phyloP scores from a whole-genome alignment of 1,140 invertebrate species.

The Platyscapa corneri region DNA sequence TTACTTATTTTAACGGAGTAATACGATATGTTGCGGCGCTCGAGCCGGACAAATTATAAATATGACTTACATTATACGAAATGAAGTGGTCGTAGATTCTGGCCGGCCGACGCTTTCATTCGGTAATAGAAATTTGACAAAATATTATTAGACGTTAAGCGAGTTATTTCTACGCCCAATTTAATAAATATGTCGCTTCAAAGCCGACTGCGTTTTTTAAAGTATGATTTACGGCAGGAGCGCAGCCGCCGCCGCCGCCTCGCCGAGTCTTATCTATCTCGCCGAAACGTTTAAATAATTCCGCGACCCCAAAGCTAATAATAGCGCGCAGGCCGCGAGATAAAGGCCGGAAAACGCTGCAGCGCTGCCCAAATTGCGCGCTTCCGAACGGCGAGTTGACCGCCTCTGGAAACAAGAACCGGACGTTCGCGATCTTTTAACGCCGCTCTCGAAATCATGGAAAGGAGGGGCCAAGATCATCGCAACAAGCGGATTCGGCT shows the following conservation, averaged over 20 bases:
- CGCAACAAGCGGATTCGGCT: no score
- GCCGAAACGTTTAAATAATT: not conserved
- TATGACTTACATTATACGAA: constrained; percentile 7
- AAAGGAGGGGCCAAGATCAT: no score
- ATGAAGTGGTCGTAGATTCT: not conserved
- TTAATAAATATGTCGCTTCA: not conserved
- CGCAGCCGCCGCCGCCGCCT: no score
- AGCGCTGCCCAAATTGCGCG: no score
- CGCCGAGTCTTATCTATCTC: not conserved
- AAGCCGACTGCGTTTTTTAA: not conserved
- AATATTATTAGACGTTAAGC: constrained; percentile 1
- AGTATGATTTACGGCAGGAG: not conserved
- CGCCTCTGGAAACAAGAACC: no score
- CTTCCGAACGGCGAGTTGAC: no score
- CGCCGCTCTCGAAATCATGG: no score
- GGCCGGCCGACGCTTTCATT: constrained; percentile 15
- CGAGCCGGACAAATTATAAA: constrained; percentile 13
- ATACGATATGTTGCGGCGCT: not conserved
- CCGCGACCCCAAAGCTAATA: no score
- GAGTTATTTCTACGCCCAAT: not conserved
- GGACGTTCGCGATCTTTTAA: no score
- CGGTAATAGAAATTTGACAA: constrained; percentile 14
- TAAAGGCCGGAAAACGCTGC: no score
- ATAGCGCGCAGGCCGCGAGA: no score
- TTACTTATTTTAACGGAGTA: constrained; percentile 2